Evolutionary conservation across 2,888 invertebrate species (phyloP).

Genomic region (Drosophila basisetae): DNA sequence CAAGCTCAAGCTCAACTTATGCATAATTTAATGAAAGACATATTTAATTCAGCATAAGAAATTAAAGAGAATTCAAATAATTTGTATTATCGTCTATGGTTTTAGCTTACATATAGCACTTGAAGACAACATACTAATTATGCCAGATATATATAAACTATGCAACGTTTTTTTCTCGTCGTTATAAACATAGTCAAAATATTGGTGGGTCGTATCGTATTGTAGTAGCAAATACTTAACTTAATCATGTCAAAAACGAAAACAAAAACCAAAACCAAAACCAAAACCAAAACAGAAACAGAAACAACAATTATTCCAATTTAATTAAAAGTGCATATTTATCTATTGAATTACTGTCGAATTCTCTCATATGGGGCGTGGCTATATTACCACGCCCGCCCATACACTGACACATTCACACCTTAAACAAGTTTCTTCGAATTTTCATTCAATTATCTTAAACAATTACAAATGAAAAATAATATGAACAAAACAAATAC

Average conservation of each 20-base stretch:
- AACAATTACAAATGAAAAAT: constrained; percentile 29
- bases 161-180: constrained; percentile 67
- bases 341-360: constrained; percentile 69
- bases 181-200: constrained; percentile 74
- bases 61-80: constrained; percentile 44
- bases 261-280: constrained; percentile 15
- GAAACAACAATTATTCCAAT: constrained; percentile 61
- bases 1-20: constrained; percentile 63
- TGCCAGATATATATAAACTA: constrained; percentile 56
- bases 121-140: constrained; percentile 49
- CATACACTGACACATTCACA: constrained; percentile 18
- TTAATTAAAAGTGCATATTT: constrained; percentile 72
- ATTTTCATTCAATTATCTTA: constrained; percentile 66
- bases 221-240: constrained; percentile 75
- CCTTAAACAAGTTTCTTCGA: constrained; percentile 61
- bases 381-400: constrained; percentile 9
- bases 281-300: constrained; percentile 4
- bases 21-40: constrained; percentile 39
- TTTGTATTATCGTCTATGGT: constrained; percentile 63
- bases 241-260: constrained; percentile 50
- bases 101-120: constrained; percentile 61
- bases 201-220: constrained; percentile 72
- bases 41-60: constrained; percentile 42
- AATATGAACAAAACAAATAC: constrained; percentile 33
- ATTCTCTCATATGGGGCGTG: constrained; percentile 54